These are phyloP conservation scores for Apis cerana DNA, from an alignment of 1,140 invertebrate species.

Conservation along the genomic window DNA sequence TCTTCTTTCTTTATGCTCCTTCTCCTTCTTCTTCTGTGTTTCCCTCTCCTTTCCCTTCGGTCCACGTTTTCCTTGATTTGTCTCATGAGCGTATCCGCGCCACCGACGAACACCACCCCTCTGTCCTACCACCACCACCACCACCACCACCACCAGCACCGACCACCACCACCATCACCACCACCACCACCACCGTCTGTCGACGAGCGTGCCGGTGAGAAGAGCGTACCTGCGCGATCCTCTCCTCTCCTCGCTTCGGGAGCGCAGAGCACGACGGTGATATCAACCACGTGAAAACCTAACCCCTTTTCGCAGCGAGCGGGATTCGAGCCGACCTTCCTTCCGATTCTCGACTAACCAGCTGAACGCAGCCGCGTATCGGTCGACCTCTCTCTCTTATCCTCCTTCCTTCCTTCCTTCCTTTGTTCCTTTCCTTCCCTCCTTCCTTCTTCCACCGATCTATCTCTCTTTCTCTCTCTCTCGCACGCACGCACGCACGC, in stretches of 20 bases:
- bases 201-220: background rate
- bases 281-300: conserved; percentile 55
- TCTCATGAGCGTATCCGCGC: conserved; percentile 15
- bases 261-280: background rate
- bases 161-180: conserved; percentile 17
- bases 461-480: background rate
- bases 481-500: too few relatives aligned
- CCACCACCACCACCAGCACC: conserved; percentile 24
- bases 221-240: conserved; percentile 51
- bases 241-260: conserved; percentile 19
- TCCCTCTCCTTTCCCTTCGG: background rate
- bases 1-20: background rate
- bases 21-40: background rate
- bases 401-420: background rate
- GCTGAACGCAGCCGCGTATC: conserved; percentile 13
- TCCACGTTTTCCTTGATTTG: too few relatives aligned
- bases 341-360: background rate
- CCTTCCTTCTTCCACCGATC: background rate
- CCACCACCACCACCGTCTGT: conserved; percentile 12
- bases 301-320: conserved; percentile 22
- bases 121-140: conserved; percentile 36
- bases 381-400: conserved; percentile 4
- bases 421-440: background rate
- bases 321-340: background rate
- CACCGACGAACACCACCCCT: background rate